Base-by-base conservation (phyloP, 2,888 invertebrate species). In the Pteria penguin region DNA sequence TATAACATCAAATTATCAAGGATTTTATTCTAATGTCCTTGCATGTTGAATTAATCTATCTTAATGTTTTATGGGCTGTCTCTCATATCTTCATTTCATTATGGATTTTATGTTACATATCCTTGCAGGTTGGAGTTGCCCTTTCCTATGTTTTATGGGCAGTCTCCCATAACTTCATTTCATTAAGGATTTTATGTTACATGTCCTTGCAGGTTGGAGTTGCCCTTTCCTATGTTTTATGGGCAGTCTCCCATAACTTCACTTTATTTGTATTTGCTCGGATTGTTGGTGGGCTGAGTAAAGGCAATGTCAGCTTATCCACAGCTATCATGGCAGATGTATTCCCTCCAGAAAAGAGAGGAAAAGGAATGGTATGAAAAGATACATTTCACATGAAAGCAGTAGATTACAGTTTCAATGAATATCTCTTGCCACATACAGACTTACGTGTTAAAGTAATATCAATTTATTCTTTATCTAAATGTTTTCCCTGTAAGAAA, bases 291-390 rank as follows among this genome's bases (percentile, higher is more conserved):
- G 99, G 99, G 0, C 94, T 99, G 27, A 97, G 97, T 92, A 98
- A 99, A 93, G 98, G 98, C 29, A 99, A 99, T 92, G 96, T 99
- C 18, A 97, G 97, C 83, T 94, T 99, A 29, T 96, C 97, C 76
- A 97, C 98, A 95, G 98, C 99, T 1, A 95, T 99, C 72, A 96
- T 99, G 52, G 95, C 98, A 0, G 99, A 99, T 93, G 96, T 97
- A 8, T 96, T 97, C 1, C 95, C 95, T 76, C 94, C 95, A 66
- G 95, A 95, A 87, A 95, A 95, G n/a, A 94, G 98, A 87, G 97
- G 97, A 52, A 95, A 95, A 92, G 98, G 97, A 90, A 99, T 99
- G 99, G 97, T 97, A 93, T 76, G 86, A 76, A 14, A n/a, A n/a
- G n/a, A n/a, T n/a, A n/a, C n/a, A n/a, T n/a, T n/a, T n/a, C n/a